Evolutionary conservation across 2,797 vertebrate species (phyloP), one percentile per base, ranked within the genome.

Genomic region (Philypnodon macrostomus): DNA sequence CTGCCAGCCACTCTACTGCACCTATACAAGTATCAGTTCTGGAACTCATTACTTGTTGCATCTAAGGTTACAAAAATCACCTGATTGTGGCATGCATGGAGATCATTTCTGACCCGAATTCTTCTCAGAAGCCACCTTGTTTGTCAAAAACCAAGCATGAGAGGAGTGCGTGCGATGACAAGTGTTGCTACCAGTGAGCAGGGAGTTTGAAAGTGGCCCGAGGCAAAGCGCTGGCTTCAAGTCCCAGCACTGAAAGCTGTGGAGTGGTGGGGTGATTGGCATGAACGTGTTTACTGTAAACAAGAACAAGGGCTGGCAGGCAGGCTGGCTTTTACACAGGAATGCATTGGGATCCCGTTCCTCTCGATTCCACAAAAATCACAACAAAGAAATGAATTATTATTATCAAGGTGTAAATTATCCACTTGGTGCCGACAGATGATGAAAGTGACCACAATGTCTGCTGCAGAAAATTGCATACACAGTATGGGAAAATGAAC

Each of bases 251-350:
- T 24, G 56, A 61, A 51, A 63, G 36, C 40, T 42, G 60, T 52
- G 7, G 37, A 48, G 32, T 45, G 56, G 53, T 10, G 18, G 42
- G 48, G 69, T 84, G 82, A 85, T 74, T 83, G 81, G 63, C 80
- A 72, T 59, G 40, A 61, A 70, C 62, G 42, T 84, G 82, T 85
- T 86, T 86, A 83, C 75, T 41, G 73, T 85, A 80, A 86, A 86
- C 77, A 85, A 58, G 67, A 75, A 72, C 67, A 64, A 74, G 67
- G 63, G 37, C 57, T 72, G 67, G 65, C 63, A 51, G 62, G 33
- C 53, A 44, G 55, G 46, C 40, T 53, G 66, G 60, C 55, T 75
- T 77, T 85, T 80, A 83, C 54, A 11, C 58, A 82, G 79, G 85
- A 87, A 85, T 85, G 79, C 60, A 70, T 58, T 50, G 61, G 21